Conservation (phyloP, 2,888 invertebrate genomes). For the Calameuta filiformis region DNA sequence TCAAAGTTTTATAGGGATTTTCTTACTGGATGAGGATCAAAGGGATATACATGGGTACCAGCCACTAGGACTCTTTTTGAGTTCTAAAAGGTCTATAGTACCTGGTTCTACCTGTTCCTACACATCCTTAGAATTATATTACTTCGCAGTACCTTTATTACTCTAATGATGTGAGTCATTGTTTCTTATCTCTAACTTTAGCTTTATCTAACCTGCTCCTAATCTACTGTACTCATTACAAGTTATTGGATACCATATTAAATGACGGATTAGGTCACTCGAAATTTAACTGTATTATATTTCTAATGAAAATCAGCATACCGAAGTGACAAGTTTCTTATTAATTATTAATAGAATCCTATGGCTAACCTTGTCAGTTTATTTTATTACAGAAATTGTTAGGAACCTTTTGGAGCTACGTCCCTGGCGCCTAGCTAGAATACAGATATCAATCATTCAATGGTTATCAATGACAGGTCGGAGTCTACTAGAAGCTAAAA, state of each 20-base stretch:
- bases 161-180: neutral
- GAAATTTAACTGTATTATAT: neutral
- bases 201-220: neutral
- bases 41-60: neutral
- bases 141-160: neutral
- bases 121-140: neutral
- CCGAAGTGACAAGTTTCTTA: neutral
- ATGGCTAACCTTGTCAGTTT: neutral
- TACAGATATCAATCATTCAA: constrained; percentile 36
- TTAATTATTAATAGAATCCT: neutral
- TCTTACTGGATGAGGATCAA: neutral
- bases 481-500: neutral
- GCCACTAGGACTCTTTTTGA: neutral
- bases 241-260: neutral
- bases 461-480: constrained; percentile 29
- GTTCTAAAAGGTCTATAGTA: neutral
- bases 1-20: neutral
- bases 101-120: neutral
- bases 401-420: neutral
- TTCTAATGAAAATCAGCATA: neutral
- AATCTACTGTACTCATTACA: neutral
- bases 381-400: neutral
- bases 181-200: neutral
- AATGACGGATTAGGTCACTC: neutral
- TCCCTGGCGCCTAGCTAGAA: constrained; percentile 2